Conservation (phyloP, 2,797 vertebrate species). For the Martes flavigula region DNA sequence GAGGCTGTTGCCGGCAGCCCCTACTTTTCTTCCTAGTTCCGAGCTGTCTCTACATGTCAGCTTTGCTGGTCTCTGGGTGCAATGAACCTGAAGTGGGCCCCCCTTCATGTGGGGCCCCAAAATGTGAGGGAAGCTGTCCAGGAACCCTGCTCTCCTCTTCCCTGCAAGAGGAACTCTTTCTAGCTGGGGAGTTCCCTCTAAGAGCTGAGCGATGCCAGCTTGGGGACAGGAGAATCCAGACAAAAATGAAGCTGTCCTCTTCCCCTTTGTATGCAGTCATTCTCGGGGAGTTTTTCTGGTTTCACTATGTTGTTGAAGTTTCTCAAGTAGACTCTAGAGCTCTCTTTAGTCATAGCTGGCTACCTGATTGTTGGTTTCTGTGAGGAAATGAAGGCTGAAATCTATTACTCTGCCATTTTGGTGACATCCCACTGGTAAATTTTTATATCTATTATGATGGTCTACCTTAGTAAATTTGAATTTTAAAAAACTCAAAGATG, state of each 20-base stretch:
- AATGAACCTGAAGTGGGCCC: neutral
- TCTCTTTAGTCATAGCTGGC: neutral
- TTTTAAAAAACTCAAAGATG: neutral
- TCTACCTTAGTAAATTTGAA: neutral
- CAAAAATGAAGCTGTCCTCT: neutral
- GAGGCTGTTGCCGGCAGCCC: neutral
- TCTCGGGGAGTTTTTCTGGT: neutral
- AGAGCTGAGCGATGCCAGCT: neutral
- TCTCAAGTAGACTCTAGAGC: neutral
- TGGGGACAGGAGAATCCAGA: neutral
- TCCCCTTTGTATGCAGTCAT: neutral
- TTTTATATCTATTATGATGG: neutral
- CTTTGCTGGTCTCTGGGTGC: neutral
- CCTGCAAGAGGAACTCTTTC: neutral
- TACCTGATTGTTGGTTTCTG: neutral
- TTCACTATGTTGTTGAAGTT: neutral
- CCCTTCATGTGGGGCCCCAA: neutral
- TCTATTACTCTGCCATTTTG: neutral
- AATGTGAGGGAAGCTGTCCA: neutral
- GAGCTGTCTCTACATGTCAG: neutral
- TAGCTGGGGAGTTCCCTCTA: neutral
- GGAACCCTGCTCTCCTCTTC: neutral
- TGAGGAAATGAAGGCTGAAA: neutral
- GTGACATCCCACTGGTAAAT: neutral
- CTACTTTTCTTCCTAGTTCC: neutral